Percentiles rank a stretch among this genome's conserved stretches.
Conservation (phyloP, 2,797 vertebrate genomes). For the Prionace glauca region DNA sequence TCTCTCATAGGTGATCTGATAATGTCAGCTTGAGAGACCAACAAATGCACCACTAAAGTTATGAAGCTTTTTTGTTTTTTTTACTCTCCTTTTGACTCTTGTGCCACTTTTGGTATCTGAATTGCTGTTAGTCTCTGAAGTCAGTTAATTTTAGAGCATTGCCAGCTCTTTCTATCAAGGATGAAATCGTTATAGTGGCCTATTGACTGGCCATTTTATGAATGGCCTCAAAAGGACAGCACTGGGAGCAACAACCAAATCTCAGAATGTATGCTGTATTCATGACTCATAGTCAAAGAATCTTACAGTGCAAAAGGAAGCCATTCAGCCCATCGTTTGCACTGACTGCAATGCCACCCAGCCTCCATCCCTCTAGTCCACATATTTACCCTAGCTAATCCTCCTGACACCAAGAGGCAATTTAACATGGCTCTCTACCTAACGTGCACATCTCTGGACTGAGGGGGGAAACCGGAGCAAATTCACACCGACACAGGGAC, state of each 20-base stretch:
- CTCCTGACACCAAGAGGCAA: too few species aligned
- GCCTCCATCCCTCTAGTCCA: too few species aligned
- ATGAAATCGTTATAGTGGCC: not conserved
- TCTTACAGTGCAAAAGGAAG: too few species aligned
- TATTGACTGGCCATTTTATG: not conserved
- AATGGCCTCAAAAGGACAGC: not conserved
- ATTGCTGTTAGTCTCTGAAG: not conserved
- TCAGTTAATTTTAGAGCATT: not conserved
- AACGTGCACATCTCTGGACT: too few species aligned
- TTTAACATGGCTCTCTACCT: too few species aligned
- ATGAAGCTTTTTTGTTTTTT: not conserved
- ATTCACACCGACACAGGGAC: too few species aligned
- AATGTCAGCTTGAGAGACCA: not conserved
- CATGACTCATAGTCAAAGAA: too few species aligned
- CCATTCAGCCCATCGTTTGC: too few species aligned
- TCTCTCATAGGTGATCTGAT: not conserved
- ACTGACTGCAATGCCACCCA: too few species aligned
- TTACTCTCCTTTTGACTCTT: not conserved
- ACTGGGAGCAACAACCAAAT: not conserved
- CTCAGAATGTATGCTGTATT: too few species aligned
- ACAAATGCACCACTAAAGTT: not conserved
- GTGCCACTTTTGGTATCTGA: not conserved
- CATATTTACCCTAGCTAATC: too few species aligned
- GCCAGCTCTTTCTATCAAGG: not conserved
- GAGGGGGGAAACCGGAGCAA: too few species aligned